Evolutionary conservation across 2,888 invertebrate species (phyloP).

Genomic region (Tetheella fluctuosa): DNA sequence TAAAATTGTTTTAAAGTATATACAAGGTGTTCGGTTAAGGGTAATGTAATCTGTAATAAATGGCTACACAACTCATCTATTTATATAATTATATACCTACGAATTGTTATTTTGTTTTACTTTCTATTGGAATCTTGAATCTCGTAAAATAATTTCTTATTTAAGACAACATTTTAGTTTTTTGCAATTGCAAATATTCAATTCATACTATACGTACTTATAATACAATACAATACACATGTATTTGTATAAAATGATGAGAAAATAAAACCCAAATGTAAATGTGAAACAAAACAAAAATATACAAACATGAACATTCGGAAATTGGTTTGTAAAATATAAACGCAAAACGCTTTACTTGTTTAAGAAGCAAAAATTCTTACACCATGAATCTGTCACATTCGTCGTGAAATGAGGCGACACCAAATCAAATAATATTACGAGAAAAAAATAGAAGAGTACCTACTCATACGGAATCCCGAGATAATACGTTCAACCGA

Average conservation of each 20-base stretch:
- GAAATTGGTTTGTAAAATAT: not conserved
- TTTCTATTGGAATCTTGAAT: no score
- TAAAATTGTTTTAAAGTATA: no score
- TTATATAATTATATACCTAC: no score
- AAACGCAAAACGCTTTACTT: not conserved
- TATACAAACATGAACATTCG: not conserved
- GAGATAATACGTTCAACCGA: constrained; percentile 67
- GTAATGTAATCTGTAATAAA: no score
- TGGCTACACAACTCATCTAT: no score
- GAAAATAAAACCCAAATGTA: not conserved
- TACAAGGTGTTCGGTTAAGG: no score
- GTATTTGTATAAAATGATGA: no score
- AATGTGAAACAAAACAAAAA: not conserved
- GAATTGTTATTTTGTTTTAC: no score
- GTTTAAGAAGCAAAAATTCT: not conserved
- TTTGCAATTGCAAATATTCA: not conserved
- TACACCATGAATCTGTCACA: constrained; percentile 38
- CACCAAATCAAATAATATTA: constrained; percentile 62
- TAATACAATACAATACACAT: no score
- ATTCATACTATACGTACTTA: no score
- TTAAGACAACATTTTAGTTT: not conserved
- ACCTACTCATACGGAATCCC: constrained; percentile 56
- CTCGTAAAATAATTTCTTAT: no score
- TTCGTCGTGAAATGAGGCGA: constrained; percentile 37
- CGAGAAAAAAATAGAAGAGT: constrained; percentile 34